phyloP scores from a whole-genome alignment of 35 echinoderm and acorn worm genomes.

The Apostichopus parvimensis region DNA sequence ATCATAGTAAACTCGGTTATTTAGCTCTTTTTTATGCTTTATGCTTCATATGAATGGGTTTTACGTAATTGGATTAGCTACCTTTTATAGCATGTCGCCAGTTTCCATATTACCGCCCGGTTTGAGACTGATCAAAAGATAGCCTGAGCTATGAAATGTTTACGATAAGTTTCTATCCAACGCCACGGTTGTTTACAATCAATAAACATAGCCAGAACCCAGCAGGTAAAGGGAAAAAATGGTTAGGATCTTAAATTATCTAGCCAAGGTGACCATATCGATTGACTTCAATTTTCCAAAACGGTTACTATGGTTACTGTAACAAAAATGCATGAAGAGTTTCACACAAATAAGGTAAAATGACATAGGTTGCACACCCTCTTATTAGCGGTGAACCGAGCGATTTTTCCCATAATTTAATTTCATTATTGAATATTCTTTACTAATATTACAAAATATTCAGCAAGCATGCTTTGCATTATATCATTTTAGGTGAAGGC shows the following conservation, averaged over 20 bases:
- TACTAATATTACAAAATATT: slow-evolving; percentile 13
- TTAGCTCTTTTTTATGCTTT: no score
- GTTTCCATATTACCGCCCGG: no score
- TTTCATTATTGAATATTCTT: slow-evolving; percentile 11
- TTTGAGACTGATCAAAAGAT: no score
- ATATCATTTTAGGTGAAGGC: not conserved
- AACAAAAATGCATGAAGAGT: not conserved
- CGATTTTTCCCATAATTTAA: slow-evolving; percentile 18
- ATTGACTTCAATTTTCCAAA: slow-evolving; percentile 22
- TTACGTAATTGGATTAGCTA: no score
- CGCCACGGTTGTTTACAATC: slow-evolving; percentile 19
- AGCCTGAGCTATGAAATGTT: not conserved
- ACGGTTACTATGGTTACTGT: slow-evolving; percentile 28
- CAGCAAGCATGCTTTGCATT: not conserved
- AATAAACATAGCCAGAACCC: not conserved
- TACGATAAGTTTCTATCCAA: not conserved
- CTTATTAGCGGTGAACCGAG: not conserved
- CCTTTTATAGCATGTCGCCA: no score
- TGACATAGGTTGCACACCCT: not conserved
- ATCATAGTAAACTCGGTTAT: no score
- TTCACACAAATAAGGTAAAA: not conserved
- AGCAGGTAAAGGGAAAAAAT: not conserved
- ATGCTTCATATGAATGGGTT: no score
- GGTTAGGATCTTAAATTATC: slow-evolving; percentile 1
- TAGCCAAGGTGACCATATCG: slow-evolving; percentile 36